phyloP scores from a whole-genome alignment of 1,140 invertebrate genomes.

The Phymastichus coffea region DNA sequence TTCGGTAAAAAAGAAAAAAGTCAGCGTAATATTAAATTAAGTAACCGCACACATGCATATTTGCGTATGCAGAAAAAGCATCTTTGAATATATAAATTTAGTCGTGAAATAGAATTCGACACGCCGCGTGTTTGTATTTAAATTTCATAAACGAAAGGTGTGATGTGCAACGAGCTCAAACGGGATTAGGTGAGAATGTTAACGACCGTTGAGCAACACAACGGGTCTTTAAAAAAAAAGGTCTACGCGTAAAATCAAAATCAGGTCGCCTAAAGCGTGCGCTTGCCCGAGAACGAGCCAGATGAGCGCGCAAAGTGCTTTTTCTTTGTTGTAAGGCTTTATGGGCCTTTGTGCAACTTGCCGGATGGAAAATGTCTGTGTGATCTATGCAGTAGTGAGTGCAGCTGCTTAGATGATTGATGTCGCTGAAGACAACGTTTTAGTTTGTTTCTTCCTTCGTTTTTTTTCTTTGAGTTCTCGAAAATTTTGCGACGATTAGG shows the following conservation, averaged over 20 bases:
- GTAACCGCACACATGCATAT: too few relatives aligned
- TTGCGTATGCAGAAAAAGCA: too few relatives aligned
- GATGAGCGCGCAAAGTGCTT: neutral
- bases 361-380: neutral
- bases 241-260: conserved; percentile 15
- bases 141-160: too few relatives aligned
- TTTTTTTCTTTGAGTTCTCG: neutral
- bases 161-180: too few relatives aligned
- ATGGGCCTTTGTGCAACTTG: neutral
- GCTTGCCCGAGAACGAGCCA: neutral
- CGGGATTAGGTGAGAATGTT: conserved; percentile 31
- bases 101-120: too few relatives aligned
- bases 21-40: too few relatives aligned
- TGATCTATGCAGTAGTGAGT: too few relatives aligned
- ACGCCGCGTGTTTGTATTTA: too few relatives aligned
- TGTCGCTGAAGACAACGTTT: conserved; percentile 1
- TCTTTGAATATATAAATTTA: too few relatives aligned
- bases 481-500: conserved; percentile 1
- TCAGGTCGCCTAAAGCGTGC: conserved; percentile 8
- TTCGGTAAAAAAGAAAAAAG: too few relatives aligned
- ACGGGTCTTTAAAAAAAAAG: too few relatives aligned
- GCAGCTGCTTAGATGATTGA: too few relatives aligned
- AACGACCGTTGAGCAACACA: conserved; percentile 21
- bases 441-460: neutral
- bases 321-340: conserved; percentile 2